Evolutionary conservation across 2,797 vertebrate genomes (phyloP).

Genomic region (Pseudotriccus pelzelni): DNA sequence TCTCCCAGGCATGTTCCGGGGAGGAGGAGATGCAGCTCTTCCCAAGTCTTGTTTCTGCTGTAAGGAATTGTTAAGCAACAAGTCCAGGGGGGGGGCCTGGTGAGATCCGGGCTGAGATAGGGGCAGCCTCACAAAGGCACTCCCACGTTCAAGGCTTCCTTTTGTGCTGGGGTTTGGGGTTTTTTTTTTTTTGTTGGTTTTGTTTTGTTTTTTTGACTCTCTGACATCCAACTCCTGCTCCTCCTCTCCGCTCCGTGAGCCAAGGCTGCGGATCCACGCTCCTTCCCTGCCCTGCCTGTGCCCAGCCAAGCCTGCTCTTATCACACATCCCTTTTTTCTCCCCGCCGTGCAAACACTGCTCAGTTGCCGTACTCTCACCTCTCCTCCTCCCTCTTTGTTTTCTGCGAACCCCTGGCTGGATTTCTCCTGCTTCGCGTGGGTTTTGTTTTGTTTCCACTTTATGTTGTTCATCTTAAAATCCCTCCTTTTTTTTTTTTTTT

Average conservation of each 20-base stretch:
- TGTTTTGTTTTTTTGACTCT: background rate
- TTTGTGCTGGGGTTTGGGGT: background rate
- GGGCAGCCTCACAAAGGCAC: background rate
- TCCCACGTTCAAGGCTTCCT: slow-evolving; percentile 36
- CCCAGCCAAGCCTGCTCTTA: background rate
- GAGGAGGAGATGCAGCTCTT: background rate
- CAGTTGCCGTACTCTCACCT: background rate
- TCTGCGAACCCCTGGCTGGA: background rate
- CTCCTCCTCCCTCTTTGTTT: background rate
- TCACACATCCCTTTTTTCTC: background rate
- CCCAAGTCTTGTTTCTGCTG: background rate
- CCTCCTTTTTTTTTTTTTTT: background rate
- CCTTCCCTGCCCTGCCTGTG: background rate
- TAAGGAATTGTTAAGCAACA: slow-evolving; percentile 1
- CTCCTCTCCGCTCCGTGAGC: background rate
- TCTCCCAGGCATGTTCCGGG: background rate
- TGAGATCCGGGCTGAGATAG: background rate
- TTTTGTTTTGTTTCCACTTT: background rate
- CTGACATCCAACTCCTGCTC: background rate
- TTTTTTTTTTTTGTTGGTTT: too few species aligned
- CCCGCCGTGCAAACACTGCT: background rate
- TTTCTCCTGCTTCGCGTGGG: background rate
- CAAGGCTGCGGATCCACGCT: background rate
- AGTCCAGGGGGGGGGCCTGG: fast-evolving
- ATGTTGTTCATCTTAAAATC: background rate